Evolutionary conservation across 2,888 invertebrate genomes (phyloP).

Genomic region (Automeris io): DNA sequence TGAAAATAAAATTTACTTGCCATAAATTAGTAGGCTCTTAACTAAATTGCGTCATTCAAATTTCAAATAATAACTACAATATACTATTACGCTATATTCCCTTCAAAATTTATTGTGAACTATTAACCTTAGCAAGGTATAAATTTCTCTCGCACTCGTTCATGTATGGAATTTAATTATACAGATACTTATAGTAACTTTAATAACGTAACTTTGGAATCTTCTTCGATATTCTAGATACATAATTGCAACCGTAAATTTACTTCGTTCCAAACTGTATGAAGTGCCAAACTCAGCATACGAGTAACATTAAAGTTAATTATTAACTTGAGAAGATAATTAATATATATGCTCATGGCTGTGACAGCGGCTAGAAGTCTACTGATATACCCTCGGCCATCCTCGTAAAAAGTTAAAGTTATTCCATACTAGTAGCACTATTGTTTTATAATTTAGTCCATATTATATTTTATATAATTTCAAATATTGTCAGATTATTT

Average conservation of each 20-base stretch:
- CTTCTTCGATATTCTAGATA: conserved; percentile 26
- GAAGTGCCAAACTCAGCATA: conserved; percentile 57
- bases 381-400: conserved; percentile 16
- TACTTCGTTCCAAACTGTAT: conserved; percentile 39
- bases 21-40: too few relatives aligned
- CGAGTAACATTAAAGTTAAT: conserved; percentile 59
- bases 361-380: conserved; percentile 26
- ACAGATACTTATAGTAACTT: conserved; percentile 10
- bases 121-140: too few relatives aligned
- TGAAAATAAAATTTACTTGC: too few relatives aligned
- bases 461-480: too few relatives aligned
- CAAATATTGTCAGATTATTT: too few relatives aligned
- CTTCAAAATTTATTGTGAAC: too few relatives aligned
- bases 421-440: too few relatives aligned
- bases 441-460: too few relatives aligned
- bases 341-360: conserved; percentile 47
- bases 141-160: conserved; percentile 11
- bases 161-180: conserved; percentile 14
- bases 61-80: too few relatives aligned
- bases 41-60: too few relatives aligned
- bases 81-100: too few relatives aligned
- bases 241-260: conserved; percentile 52
- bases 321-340: conserved; percentile 61
- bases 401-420: conserved; percentile 3
- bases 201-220: conserved; percentile 28